phyloP scores from a whole-genome alignment of 2,113 vertebrate species.

The Gobiocypris rarus region DNA sequence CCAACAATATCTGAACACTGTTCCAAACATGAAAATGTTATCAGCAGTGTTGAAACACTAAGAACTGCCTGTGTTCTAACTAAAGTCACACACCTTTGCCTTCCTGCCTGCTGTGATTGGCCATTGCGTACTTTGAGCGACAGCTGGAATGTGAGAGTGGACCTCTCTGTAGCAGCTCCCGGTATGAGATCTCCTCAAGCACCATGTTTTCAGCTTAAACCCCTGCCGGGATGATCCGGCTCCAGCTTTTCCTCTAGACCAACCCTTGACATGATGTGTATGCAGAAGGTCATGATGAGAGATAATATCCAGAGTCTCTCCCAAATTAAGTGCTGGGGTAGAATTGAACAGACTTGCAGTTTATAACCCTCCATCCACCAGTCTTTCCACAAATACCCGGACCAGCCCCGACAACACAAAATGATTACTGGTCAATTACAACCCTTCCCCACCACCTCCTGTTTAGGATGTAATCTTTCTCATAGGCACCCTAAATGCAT shows the following conservation, averaged over 20 bases:
- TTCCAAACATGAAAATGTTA: constrained; percentile 26
- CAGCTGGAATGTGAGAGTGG: constrained; percentile 69
- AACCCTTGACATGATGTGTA: constrained; percentile 74
- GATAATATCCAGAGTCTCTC: constrained; percentile 71
- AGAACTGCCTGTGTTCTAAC: constrained; percentile 55
- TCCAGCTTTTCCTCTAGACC: constrained; percentile 62
- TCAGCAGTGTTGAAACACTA: constrained; percentile 10
- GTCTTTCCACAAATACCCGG: constrained; percentile 58
- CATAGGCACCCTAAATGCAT: constrained; percentile 64
- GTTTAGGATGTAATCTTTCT: constrained; percentile 70
- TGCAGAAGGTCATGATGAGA: constrained; percentile 68
- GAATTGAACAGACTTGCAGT: constrained; percentile 81
- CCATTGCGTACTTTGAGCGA: constrained; percentile 73
- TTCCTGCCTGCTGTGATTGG: constrained; percentile 61
- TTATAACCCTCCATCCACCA: constrained; percentile 70
- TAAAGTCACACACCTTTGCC: constrained; percentile 46
- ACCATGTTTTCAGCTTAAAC: constrained; percentile 69
- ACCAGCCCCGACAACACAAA: constrained; percentile 63
- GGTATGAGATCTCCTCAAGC: constrained; percentile 71
- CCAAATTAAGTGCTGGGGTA: constrained; percentile 61
- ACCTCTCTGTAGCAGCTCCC: constrained; percentile 80
- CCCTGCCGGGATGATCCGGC: constrained; percentile 69
- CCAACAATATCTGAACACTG: not conserved
- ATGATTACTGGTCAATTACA: constrained; percentile 76
- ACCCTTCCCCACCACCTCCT: constrained; percentile 68